Percentiles rank a stretch among this genome's conserved stretches.
Conservation (phyloP, 1,140 invertebrate genomes). For the Vanessa atalanta region DNA sequence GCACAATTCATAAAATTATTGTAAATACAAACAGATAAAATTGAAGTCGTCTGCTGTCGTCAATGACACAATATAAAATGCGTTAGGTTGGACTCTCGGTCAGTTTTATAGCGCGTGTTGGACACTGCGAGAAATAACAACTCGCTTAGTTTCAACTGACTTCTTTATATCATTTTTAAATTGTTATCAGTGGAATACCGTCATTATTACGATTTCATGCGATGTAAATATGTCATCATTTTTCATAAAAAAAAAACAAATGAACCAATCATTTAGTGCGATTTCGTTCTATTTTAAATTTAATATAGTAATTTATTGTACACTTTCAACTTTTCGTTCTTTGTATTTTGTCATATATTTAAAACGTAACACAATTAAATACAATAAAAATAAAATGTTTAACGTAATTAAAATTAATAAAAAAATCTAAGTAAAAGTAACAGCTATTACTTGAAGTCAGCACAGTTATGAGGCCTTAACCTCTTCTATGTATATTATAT, state of each 20-base stretch:
- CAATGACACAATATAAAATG: constrained; percentile 67
- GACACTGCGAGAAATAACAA: constrained; percentile 25
- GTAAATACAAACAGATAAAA: constrained; percentile 43
- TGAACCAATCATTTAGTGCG: constrained; percentile 20
- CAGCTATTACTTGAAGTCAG: too few relatives aligned
- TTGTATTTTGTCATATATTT: too few relatives aligned
- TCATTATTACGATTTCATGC: constrained; percentile 19
- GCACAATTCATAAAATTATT: constrained; percentile 41
- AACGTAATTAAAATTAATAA: too few relatives aligned
- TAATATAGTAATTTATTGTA: too few relatives aligned
- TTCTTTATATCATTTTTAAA: constrained; percentile 34
- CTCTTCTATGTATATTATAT: too few relatives aligned
- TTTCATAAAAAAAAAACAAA: constrained; percentile 28
- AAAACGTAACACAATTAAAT: too few relatives aligned
- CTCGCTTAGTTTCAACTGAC: constrained; percentile 3
- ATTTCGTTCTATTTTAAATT: constrained; percentile 8
- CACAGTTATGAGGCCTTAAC: too few relatives aligned
- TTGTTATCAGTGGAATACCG: constrained; percentile 29
- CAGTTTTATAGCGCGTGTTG: constrained; percentile 52
- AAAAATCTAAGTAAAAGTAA: too few relatives aligned
- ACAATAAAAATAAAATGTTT: too few relatives aligned
- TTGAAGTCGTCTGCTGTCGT: constrained; percentile 46
- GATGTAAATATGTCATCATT: constrained; percentile 24
- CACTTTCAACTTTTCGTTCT: too few relatives aligned
- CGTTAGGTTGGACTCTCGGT: constrained; percentile 41